Conservation (phyloP, 2,888 invertebrate species). For the Apamea monoglypha region DNA sequence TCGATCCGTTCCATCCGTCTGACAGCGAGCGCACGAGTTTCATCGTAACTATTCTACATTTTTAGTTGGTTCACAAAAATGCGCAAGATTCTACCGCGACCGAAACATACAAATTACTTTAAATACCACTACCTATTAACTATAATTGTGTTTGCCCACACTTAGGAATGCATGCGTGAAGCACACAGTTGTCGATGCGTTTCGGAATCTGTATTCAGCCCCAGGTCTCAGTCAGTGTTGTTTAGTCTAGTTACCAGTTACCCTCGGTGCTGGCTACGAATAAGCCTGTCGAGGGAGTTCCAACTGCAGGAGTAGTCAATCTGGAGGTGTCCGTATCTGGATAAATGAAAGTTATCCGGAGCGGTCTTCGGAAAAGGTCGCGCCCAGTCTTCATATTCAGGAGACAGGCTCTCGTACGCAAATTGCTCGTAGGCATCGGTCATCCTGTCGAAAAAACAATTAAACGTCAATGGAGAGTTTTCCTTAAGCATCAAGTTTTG, state of each 20-base stretch:
- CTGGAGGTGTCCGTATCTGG: slow-evolving; percentile 94
- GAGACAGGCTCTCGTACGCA: slow-evolving; percentile 85
- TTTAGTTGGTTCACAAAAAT: slow-evolving; percentile 44
- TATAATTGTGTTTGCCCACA: slow-evolving; percentile 40
- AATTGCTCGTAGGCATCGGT: slow-evolving; percentile 86
- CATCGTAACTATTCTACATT: slow-evolving; percentile 50
- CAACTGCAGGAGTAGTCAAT: slow-evolving; percentile 96
- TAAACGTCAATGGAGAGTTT: background rate
- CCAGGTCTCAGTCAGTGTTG: slow-evolving; percentile 9
- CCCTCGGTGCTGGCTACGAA: slow-evolving; percentile 87
- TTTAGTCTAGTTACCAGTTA: slow-evolving; percentile 30
- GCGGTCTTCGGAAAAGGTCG: slow-evolving; percentile 93
- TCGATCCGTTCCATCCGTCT: slow-evolving; percentile 56
- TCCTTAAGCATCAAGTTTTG: background rate
- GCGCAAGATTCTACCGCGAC: slow-evolving; percentile 39
- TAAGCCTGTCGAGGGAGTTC: slow-evolving; percentile 94
- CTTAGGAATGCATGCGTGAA: slow-evolving; percentile 29
- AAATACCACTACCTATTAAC: slow-evolving; percentile 32
- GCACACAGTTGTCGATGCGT: slow-evolving; percentile 24
- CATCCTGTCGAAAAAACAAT: slow-evolving; percentile 74
- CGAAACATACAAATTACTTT: slow-evolving; percentile 47
- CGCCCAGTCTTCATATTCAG: slow-evolving; percentile 91
- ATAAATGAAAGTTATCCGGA: slow-evolving; percentile 93
- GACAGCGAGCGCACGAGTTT: slow-evolving; percentile 46
- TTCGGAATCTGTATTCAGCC: slow-evolving; percentile 14